Percentiles rank a stretch among this genome's conserved stretches.
Evolutionary conservation across 30 jellyfish, hydroid and myxozoan genomes (phyloP).

Genomic region (Sanderia malayensis): DNA sequence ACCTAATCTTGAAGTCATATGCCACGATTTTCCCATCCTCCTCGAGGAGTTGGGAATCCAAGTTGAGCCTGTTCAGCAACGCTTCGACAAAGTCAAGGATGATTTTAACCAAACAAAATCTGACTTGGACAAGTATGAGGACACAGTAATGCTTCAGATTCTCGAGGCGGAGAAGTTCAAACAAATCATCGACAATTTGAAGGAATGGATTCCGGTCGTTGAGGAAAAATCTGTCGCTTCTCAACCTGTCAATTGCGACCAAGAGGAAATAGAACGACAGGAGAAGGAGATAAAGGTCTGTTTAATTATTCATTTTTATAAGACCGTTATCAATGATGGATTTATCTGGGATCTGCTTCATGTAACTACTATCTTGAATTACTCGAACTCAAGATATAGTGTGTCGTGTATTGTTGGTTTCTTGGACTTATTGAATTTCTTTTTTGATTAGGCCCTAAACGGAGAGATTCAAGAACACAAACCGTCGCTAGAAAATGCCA

Average conservation of each 20-base stretch:
- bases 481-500: conserved; percentile 80
- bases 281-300: conserved; percentile 64
- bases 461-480: conserved; percentile 56
- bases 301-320: too few relatives aligned
- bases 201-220: conserved; percentile 83
- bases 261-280: conserved; percentile 54
- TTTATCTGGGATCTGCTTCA: too few relatives aligned
- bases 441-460: conserved; percentile 53
- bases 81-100: conserved; percentile 49
- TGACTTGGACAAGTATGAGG: conserved; percentile 48
- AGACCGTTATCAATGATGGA: too few relatives aligned
- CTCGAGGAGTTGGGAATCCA: conserved; percentile 78
- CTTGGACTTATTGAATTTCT: neutral
- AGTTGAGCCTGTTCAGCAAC: conserved; percentile 81
- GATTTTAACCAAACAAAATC: conserved; percentile 59
- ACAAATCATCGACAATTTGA: conserved; percentile 46
- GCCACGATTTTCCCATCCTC: conserved; percentile 61
- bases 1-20: conserved; percentile 50
- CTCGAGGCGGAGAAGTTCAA: conserved; percentile 63
- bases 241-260: conserved; percentile 55
- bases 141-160: conserved; percentile 34
- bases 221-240: conserved; percentile 31
- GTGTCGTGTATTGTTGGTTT: too few relatives aligned
- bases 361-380: too few relatives aligned
- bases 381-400: too few relatives aligned